Evolutionary conservation across 2,797 vertebrate genomes (phyloP), one percentile per base, ranked within the genome.

Genomic region (Enteromius argenteus): DNA sequence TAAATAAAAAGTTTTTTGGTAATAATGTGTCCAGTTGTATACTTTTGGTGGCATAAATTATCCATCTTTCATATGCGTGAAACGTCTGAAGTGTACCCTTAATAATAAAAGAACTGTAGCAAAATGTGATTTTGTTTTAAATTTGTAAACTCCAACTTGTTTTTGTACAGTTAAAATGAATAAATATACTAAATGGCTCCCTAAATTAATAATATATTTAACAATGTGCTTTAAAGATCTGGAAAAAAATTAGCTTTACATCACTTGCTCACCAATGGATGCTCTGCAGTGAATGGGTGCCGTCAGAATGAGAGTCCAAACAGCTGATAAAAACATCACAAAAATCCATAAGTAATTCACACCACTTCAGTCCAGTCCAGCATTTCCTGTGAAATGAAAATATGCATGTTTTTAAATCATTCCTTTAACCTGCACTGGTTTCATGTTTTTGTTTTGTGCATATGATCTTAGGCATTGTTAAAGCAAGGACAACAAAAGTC

Each of bases 61-160:
- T 64, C 35, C 53, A 81, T 6, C 15, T 46, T 74, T 62, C 23
- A 27, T 35, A 80, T 56, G 10, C 66, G 30, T 49, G n/a, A 17
- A 15, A 3, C 53, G 30, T 53, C 66, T 69, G n/a, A 60, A 72
- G 9, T 21, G 14, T 23, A 66, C 80, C 69, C 64, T 46, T 44
- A 2, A 0, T 58, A 90, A 91, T 88, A 92, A 81, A 67, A n/a
- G 10, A 78, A 13, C 23, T 68, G 10, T 35, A 39, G 14, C 35
- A n/a, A 69, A 14, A 14, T 67, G 13, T 62, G 3, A 58, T 15
- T 32, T 23, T 10, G 7, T 42, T 60, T 37, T 30, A 15, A 8
- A 15, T 27, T 17, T 42, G 11, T n/a, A 8, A 9, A 19, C 5
- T 21, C 7, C 17, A 10, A 21, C 4, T n/a, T 80, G 32, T 69